These are phyloP conservation scores for Trachythela sp. DNA, from an alignment of 64 coral and sea anemone species.

Conservation along the genomic window DNA sequence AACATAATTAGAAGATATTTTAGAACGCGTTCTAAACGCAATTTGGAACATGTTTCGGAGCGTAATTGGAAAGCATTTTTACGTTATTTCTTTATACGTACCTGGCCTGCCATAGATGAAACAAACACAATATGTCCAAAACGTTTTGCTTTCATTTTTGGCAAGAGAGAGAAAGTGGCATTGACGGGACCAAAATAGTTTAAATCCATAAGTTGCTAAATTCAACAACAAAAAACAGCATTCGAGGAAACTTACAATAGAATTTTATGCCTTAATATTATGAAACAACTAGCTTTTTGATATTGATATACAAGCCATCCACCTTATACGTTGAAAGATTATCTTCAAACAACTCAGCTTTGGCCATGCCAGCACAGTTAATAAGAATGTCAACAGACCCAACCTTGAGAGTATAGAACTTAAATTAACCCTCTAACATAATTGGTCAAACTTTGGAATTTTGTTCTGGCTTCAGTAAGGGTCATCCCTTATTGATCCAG, in stretches of 20 bases:
- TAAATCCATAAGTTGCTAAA: conserved; percentile 70
- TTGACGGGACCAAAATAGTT: conserved; percentile 87
- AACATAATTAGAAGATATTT: background rate
- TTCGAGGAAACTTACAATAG: too few species aligned
- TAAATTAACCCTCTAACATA: too few species aligned
- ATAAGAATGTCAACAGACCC: conserved; percentile 77
- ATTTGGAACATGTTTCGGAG: too few species aligned
- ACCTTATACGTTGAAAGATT: conserved; percentile 40
- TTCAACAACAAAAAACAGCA: background rate
- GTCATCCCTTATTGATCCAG: too few species aligned
- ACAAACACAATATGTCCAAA: conserved; percentile 78
- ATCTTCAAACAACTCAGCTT: conserved; percentile 83
- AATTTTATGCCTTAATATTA: too few species aligned
- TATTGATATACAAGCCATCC: background rate
- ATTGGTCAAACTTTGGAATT: too few species aligned
- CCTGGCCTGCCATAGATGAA: conserved; percentile 93
- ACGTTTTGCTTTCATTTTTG: conserved; percentile 74
- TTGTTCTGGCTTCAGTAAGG: too few species aligned
- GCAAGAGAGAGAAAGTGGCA: conserved; percentile 63
- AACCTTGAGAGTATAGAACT: conserved; percentile 41
- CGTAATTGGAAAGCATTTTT: too few species aligned
- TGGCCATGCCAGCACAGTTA: conserved; percentile 90
- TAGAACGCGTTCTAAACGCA: too few species aligned
- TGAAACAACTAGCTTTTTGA: background rate
- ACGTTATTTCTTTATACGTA: background rate